Evolutionary conservation across 2,113 vertebrate genomes (phyloP).

Genomic region (Lophotis ruficrista): DNA sequence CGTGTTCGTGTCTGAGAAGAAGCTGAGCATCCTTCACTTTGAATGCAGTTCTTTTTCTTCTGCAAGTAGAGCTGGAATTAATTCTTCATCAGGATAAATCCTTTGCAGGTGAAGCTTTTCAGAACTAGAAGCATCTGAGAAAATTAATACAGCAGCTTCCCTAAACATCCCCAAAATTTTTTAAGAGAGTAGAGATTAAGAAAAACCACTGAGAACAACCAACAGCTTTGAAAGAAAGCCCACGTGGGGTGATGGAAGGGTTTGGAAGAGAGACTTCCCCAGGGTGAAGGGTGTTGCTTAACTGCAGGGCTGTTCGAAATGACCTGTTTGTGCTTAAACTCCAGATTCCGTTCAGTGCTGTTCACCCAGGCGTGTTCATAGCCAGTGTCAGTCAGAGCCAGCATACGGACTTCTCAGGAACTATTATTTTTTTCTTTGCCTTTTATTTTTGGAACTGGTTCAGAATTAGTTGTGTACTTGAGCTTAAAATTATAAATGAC

Average conservation of each 20-base stretch:
- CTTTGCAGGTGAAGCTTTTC: background rate
- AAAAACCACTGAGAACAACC: background rate
- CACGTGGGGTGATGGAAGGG: background rate
- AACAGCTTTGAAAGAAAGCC: background rate
- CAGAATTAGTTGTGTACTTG: background rate
- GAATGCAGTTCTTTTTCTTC: background rate
- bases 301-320: background rate
- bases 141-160: background rate
- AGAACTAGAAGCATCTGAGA: background rate
- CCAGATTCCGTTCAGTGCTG: background rate
- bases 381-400: background rate
- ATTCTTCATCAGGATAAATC: background rate
- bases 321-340: background rate
- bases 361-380: background rate
- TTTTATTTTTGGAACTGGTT: slow-evolving; percentile 8
- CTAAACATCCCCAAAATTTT: background rate
- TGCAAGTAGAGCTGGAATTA: background rate
- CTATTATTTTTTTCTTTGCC: background rate
- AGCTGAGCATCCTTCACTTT: background rate
- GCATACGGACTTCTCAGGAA: background rate
- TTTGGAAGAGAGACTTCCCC: slow-evolving; percentile 18
- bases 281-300: background rate
- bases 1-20: background rate
- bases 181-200: background rate
- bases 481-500: background rate